Evolutionary conservation across 2,888 invertebrate genomes (phyloP), one percentile per base, ranked within the genome.

Genomic region (Hirtodrosophila cameraria): DNA sequence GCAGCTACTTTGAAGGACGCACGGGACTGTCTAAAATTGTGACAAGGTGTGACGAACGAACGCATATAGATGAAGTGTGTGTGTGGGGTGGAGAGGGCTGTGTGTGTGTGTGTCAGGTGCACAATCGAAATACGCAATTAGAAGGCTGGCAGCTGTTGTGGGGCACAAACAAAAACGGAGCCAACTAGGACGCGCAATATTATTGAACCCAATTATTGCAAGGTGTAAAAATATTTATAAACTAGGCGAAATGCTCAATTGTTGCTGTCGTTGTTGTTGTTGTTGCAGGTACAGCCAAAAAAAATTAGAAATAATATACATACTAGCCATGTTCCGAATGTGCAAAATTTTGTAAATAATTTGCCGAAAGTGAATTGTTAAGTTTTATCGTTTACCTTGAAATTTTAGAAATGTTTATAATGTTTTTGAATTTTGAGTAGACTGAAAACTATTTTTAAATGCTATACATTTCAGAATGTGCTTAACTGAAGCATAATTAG

Each of bases 1-100:
- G 52, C 54, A 80, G 62, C 81, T 75, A 75, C 75, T 75, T 75
- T 81, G 78, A 75, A 81, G 75, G 75, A 75, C 75, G 60, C 46
- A 54, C 46, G 52, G 54, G 57, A 58, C 6, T 38, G 18, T 55
- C 62, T 72, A 36, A 77, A 80, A 57, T 28, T 67, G 54, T 64
- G 78, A 67, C 82, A 73, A 67, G 67, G 67, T 81, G 75, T 63
- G 73, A 80, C 73, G 76, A 52, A 43, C 27, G 45, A 49, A 39
- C 11, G 28, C 5, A 23, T 6, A 2, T 2, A 20, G 18, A 2
- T 5, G 18, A 58, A 7, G 28, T 11, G 27, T 38, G 28, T 11
- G 9, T 9, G 6, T 8, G 15, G 18, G 6, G 6, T 9, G 2
- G 23, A 7, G 18, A 18, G 18, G 3, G 18, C 6, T 16, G 7